A percentile compares a stretch with the other conserved stretches of the same genome.
phyloP scores from a whole-genome alignment of 23 tunicate species.

The Diplosoma virens region DNA sequence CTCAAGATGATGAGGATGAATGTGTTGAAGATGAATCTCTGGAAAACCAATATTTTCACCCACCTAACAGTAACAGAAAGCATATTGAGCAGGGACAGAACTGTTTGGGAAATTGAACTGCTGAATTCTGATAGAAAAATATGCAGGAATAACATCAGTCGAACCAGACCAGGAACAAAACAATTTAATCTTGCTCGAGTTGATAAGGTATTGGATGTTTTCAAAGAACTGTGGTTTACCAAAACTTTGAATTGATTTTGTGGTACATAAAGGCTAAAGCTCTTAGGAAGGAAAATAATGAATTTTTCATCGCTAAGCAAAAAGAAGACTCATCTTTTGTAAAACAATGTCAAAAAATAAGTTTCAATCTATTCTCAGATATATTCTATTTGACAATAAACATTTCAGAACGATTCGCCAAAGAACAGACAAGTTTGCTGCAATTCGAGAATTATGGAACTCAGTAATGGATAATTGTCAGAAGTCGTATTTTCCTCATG shows the following conservation, averaged over 20 bases:
- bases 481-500: too few relatives aligned
- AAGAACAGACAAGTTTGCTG: neutral
- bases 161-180: conserved; percentile 20
- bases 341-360: too few relatives aligned
- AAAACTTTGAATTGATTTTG: neutral
- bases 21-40: conserved; percentile 17
- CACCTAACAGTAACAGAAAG: conserved; percentile 10
- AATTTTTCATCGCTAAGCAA: conserved; percentile 2
- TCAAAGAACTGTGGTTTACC: conserved; percentile 4
- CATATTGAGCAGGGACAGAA: conserved; percentile 28
- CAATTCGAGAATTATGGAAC: too few relatives aligned
- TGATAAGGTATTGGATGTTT: conserved; percentile 10
- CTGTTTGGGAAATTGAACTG: conserved; percentile 12
- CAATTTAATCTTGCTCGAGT: conserved; percentile 18
- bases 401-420: conserved; percentile 10
- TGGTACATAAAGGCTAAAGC: conserved; percentile 14
- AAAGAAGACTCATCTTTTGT: conserved; percentile 13
- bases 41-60: conserved; percentile 8
- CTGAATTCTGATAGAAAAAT: conserved; percentile 1
- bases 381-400: neutral
- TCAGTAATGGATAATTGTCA: too few relatives aligned
- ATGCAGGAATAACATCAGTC: conserved; percentile 16
- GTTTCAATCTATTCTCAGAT: conserved; percentile 9
- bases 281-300: conserved; percentile 10
- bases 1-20: conserved; percentile 27